These are phyloP conservation scores for Chiloscyllium punctatum DNA, from an alignment of 2,797 vertebrate genomes.

Conservation along the genomic window DNA sequence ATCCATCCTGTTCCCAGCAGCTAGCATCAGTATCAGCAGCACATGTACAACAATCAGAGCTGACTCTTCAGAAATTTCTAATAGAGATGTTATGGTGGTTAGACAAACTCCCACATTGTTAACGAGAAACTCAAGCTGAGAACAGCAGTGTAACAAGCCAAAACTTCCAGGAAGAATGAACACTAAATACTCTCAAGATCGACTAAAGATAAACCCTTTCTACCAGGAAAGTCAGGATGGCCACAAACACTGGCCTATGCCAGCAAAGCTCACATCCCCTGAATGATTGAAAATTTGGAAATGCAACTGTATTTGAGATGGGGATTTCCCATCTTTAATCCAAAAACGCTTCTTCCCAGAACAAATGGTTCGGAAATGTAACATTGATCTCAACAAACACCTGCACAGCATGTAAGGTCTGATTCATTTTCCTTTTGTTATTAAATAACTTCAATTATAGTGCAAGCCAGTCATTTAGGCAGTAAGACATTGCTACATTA, in stretches of 20 bases:
- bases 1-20: not conserved
- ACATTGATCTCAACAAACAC: not conserved
- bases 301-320: not conserved
- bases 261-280: not conserved
- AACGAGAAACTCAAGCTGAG: not conserved
- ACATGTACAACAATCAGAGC: not conserved
- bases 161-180: not conserved
- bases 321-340: not conserved
- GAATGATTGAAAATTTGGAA: too few relatives aligned
- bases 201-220: not conserved
- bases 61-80: not conserved
- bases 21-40: not conserved
- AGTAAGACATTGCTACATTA: not conserved
- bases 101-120: not conserved
- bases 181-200: not conserved
- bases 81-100: too few relatives aligned
- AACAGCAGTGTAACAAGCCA: not conserved
- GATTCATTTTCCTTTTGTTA: not conserved
- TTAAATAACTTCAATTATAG: not conserved
- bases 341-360: not conserved
- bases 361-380: not conserved
- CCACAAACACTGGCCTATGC: too few relatives aligned
- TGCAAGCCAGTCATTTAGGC: not conserved
- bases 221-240: too few relatives aligned
- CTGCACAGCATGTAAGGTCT: too few relatives aligned